Percentiles rank a stretch among this genome's conserved stretches.
These are phyloP conservation scores for Melanotaenia maccullochi DNA, from an alignment of 2,797 vertebrate genomes.

Conservation along the genomic window DNA sequence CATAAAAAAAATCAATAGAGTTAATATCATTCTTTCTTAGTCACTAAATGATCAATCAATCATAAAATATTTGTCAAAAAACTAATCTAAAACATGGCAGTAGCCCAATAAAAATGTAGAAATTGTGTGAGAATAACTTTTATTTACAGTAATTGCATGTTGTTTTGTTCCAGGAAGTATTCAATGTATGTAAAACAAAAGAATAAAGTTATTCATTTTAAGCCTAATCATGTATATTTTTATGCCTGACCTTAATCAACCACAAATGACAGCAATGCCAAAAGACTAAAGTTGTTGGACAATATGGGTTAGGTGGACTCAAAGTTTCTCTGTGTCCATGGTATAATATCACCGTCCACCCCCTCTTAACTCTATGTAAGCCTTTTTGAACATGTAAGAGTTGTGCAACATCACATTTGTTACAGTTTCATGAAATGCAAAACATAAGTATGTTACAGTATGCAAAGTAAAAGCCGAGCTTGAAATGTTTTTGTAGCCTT, in stretches of 20 bases:
- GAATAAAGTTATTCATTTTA: background rate
- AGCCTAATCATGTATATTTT: background rate
- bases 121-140: background rate
- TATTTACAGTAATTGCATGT: background rate
- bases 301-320: background rate
- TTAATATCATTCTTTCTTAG: too few species aligned
- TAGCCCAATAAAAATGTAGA: background rate
- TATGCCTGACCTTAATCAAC: background rate
- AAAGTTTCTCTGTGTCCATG: too few species aligned
- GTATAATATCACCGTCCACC: background rate
- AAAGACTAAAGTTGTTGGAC: background rate
- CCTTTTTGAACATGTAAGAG: background rate
- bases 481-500: background rate
- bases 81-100: background rate
- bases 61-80: background rate
- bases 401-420: background rate
- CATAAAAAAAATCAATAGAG: too few species aligned
- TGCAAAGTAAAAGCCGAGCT: too few species aligned
- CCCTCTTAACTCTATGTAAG: background rate
- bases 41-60: background rate
- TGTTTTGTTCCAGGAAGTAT: background rate
- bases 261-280: background rate
- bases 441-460: background rate
- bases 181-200: background rate
- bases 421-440: background rate